phyloP scores from a whole-genome alignment of 2,888 invertebrate genomes.

The Lasioglossum pauxillum region DNA sequence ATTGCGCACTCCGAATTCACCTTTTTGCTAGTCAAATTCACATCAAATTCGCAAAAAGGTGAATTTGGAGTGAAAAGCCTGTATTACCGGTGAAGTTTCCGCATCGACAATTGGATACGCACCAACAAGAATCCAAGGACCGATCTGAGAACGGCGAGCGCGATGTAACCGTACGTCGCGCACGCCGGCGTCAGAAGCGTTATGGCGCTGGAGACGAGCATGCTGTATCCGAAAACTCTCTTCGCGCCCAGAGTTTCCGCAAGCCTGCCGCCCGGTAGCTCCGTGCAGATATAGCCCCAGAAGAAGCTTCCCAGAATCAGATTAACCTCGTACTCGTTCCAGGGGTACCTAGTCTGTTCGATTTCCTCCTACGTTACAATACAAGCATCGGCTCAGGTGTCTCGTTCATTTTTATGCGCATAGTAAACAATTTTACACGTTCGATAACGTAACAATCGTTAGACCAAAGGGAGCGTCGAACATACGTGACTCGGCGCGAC shows the following conservation, averaged over 20 bases:
- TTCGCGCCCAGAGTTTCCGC: constrained; percentile 93
- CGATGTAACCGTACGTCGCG: constrained; percentile 89
- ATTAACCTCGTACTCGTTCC: constrained; percentile 93
- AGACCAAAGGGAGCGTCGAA: neutral
- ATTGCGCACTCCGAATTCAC: no score
- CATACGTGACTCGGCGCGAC: neutral
- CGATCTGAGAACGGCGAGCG: constrained; percentile 90
- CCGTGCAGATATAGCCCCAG: constrained; percentile 96
- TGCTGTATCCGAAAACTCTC: constrained; percentile 94
- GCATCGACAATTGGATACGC: constrained; percentile 44
- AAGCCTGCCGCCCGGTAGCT: constrained; percentile 94
- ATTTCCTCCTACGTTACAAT: constrained; percentile 55
- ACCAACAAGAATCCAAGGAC: constrained; percentile 91
- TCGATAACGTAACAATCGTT: neutral
- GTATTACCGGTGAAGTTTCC: neutral
- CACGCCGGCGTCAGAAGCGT: constrained; percentile 93
- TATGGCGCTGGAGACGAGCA: constrained; percentile 92
- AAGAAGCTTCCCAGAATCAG: constrained; percentile 94
- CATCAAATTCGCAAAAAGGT: no score
- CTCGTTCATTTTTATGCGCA: neutral
- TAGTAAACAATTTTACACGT: neutral
- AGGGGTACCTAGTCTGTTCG: constrained; percentile 87
- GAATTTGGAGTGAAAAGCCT: no score
- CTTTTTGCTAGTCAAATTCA: no score
- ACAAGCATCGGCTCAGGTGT: neutral